These are phyloP conservation scores for Leucophenga montana DNA, from an alignment of 2,888 invertebrate genomes.

Conservation along the genomic window DNA sequence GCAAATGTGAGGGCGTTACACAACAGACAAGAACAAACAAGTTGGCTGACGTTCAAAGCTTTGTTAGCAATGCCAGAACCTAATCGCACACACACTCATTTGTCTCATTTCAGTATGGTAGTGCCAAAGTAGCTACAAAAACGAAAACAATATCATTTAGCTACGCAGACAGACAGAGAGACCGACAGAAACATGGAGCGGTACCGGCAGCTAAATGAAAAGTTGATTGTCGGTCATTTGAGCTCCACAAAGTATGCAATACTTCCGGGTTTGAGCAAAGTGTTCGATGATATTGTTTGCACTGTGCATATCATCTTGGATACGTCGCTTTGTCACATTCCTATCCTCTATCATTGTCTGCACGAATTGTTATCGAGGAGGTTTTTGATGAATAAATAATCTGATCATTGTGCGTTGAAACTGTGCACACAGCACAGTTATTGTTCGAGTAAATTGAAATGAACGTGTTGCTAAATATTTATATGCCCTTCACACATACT, in stretches of 20 bases:
- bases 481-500: too few species aligned
- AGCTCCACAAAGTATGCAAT: slow-evolving; percentile 20
- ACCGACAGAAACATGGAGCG: slow-evolving; percentile 32
- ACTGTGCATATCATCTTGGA: too few species aligned
- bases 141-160: too few species aligned
- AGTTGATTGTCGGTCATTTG: slow-evolving; percentile 51
- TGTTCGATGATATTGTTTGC: background rate
- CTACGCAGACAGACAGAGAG: slow-evolving; percentile 20
- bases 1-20: slow-evolving; percentile 34
- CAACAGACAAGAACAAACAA: slow-evolving; percentile 25
- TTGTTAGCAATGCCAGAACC: slow-evolving; percentile 33
- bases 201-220: slow-evolving; percentile 57
- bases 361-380: too few species aligned
- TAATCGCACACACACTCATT: slow-evolving; percentile 14
- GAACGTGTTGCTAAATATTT: too few species aligned
- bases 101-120: slow-evolving; percentile 23
- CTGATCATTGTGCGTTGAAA: too few species aligned
- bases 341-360: too few species aligned
- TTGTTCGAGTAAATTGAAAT: too few species aligned
- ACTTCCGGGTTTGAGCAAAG: slow-evolving; percentile 34
- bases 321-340: too few species aligned
- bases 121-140: too few species aligned
- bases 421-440: too few species aligned
- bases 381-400: too few species aligned
- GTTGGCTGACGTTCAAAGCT: slow-evolving; percentile 33